Evolutionary conservation across 2,888 invertebrate genomes (phyloP), one percentile per base, ranked within the genome.

Genomic region (Pimpla rufipes): DNA sequence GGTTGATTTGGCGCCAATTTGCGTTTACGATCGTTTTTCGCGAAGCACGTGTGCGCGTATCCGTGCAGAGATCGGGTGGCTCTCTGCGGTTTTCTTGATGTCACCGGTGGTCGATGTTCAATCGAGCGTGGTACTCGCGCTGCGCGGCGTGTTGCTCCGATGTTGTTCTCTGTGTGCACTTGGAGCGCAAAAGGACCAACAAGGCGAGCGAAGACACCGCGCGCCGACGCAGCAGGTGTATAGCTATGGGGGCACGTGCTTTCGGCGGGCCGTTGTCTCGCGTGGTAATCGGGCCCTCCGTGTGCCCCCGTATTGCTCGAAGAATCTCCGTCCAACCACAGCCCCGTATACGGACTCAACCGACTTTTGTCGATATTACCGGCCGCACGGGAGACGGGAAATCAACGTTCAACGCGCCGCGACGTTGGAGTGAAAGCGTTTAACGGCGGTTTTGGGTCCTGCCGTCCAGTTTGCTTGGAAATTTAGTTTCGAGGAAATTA

Each of bases 201-300:
- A 50, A 50, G 18, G n/a, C 6, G 16, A 18, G 4, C 7, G 50
- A 57, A 67, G 55, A 55, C 18, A 59, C 18, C 45, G 18, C 52
- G 45, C 50, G 42, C 52, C 64, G 52, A 79, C 64, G 79, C 67
- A 66, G 67, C 74, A 68, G 67, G 74, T 74, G 74, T 67, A 74
- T 67, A 47, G 21, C 57, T 62, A 68, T 68, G 68, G 42, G 47
- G 74, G 59, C 80, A 74, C 80, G 80, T 74, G 80, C 59, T 80
- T 50, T 23, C 7, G 57, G 55, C n/a, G 16, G 35, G 35, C 16
- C 18, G 7, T 50, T 50, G 50, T 50, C 50, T 13, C 50, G 4
- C 50, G 4, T 7, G 50, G 18, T 8, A 50, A 50, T 7, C 50
- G 50, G 18, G 16, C 6, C 16, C 18, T 45, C 13, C n/a, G 45